A percentile compares a stretch with the other conserved stretches of the same genome.
Evolutionary conservation across 2,888 invertebrate species (phyloP).

Genomic region (Sarcophaga rosellei): DNA sequence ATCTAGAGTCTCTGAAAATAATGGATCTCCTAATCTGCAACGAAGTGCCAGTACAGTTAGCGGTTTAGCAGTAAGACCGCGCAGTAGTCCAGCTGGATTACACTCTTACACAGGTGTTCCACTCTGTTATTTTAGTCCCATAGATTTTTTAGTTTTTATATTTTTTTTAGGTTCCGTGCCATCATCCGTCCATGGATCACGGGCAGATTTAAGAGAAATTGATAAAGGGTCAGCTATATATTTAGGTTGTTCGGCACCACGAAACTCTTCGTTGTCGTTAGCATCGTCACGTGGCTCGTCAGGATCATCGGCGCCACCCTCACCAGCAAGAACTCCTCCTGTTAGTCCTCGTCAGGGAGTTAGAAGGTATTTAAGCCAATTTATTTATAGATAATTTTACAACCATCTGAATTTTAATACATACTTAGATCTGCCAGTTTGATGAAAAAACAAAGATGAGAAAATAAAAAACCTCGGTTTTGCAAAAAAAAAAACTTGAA

Average conservation of each 20-base stretch:
- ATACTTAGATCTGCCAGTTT: constrained; percentile 74
- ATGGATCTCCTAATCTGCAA: constrained; percentile 72
- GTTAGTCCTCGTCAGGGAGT: constrained; percentile 87
- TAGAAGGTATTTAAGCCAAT: constrained; percentile 75
- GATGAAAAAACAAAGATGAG: constrained; percentile 77
- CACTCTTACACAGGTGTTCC: constrained; percentile 86
- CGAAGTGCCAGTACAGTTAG: constrained; percentile 81
- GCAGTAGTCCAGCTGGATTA: constrained; percentile 90
- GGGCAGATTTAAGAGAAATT: constrained; percentile 85
- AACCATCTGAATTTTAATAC: neutral
- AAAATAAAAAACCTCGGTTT: constrained; percentile 72
- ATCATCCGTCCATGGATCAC: constrained; percentile 88
- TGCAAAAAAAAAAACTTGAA: constrained; percentile 46
- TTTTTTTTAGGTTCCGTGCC: constrained; percentile 85
- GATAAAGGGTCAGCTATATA: constrained; percentile 85
- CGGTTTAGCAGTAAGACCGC: constrained; percentile 83
- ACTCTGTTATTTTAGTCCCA: constrained; percentile 34
- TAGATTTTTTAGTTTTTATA: constrained; percentile 30
- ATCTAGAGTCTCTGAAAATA: constrained; percentile 49
- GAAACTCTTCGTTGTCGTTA: constrained; percentile 76
- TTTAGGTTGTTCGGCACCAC: constrained; percentile 82
- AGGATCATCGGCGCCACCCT: constrained; percentile 88
- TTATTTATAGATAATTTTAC: neutral
- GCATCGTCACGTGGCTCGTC: constrained; percentile 83
- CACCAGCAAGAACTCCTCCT: constrained; percentile 89